Conservation (phyloP, 23 tunicate species). For the Botrylloides violaceus region DNA sequence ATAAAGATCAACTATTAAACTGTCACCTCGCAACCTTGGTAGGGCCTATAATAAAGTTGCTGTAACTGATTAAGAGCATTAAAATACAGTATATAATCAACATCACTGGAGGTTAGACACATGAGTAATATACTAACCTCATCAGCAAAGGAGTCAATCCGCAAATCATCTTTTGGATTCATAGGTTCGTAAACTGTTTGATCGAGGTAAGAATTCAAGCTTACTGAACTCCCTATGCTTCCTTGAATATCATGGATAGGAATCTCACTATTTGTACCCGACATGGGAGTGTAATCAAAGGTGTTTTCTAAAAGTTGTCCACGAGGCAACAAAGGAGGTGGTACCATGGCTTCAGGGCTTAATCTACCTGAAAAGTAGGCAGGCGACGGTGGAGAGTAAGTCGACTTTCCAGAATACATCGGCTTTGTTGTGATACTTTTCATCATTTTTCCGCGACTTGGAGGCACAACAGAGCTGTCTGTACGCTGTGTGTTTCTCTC, state of each 20-base stretch:
- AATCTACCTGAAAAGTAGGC: neutral
- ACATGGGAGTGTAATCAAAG: conserved; percentile 24
- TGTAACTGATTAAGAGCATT: too few relatives aligned
- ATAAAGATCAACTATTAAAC: too few relatives aligned
- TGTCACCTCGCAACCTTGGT: too few relatives aligned
- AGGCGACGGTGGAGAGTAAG: neutral
- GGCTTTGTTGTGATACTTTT: neutral
- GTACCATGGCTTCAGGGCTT: conserved; percentile 10
- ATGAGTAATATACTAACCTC: neutral
- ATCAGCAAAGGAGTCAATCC: neutral
- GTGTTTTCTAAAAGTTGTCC: neutral
- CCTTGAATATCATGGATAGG: neutral
- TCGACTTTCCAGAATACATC: conserved; percentile 2
- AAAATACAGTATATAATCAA: too few relatives aligned
- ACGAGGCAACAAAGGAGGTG: conserved; percentile 20
- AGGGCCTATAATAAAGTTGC: too few relatives aligned
- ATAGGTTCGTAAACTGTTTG: conserved; percentile 15
- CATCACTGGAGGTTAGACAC: too few relatives aligned
- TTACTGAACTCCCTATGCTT: conserved; percentile 1
- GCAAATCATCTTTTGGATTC: conserved; percentile 5
- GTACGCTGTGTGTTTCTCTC: neutral
- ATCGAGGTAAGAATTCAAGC: conserved; percentile 10
- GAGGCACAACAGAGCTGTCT: neutral
- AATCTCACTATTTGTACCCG: neutral
- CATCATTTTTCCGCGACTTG: neutral